These are phyloP conservation scores for Scomber japonicus DNA, from an alignment of 2,113 vertebrate species.

Conservation along the genomic window DNA sequence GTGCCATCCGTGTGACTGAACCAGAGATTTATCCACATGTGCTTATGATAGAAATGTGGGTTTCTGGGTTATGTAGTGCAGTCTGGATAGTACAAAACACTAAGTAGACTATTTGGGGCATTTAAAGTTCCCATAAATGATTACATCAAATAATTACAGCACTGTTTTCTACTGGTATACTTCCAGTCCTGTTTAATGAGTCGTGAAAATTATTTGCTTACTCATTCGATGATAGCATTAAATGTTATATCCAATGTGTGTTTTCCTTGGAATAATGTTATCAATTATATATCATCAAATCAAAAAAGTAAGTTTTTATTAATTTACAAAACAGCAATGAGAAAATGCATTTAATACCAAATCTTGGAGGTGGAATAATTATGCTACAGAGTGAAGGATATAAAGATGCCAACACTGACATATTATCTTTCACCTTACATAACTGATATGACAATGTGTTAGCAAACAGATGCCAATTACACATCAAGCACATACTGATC, in stretches of 20 bases:
- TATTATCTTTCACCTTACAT: too few relatives aligned
- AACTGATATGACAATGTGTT: too few relatives aligned
- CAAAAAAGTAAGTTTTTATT: too few relatives aligned
- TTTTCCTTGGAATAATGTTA: neutral
- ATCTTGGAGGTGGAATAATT: too few relatives aligned
- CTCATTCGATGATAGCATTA: too few relatives aligned
- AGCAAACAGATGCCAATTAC: too few relatives aligned
- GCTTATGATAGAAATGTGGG: conserved; percentile 14
- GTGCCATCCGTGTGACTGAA: neutral
- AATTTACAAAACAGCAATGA: too few relatives aligned
- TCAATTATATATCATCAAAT: neutral
- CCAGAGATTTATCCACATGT: neutral
- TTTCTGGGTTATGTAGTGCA: conserved; percentile 54
- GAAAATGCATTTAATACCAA: too few relatives aligned
- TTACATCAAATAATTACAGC: conserved; percentile 8
- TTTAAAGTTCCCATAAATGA: conserved; percentile 45
- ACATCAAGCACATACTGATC: too few relatives aligned
- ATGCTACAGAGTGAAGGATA: too few relatives aligned
- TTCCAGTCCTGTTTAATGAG: conserved; percentile 12
- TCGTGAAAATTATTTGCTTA: conserved; percentile 3
- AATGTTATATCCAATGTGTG: neutral
- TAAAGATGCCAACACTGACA: too few relatives aligned
- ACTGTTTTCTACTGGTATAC: conserved; percentile 19
- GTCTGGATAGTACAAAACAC: conserved; percentile 29
- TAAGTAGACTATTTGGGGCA: conserved; percentile 20